phyloP scores from a whole-genome alignment of 2,797 vertebrate species.

The Semaprochilodus insignis region DNA sequence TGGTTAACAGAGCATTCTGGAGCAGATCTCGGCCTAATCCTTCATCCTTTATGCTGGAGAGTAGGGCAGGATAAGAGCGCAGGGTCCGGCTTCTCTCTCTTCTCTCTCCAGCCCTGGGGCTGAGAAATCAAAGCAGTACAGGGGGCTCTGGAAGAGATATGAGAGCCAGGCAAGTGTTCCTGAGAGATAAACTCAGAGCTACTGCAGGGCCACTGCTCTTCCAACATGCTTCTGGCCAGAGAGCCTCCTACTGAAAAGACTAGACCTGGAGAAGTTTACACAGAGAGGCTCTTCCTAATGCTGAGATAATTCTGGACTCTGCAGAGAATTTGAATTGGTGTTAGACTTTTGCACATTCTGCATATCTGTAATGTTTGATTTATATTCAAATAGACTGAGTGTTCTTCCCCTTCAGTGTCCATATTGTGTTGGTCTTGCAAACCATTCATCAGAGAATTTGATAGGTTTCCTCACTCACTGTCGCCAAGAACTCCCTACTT shows the following conservation, averaged over 20 bases:
- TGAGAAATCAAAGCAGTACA: conserved; percentile 44
- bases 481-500: no score
- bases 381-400: no score
- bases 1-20: conserved; percentile 38
- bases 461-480: no score
- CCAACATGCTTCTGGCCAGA: conserved; percentile 51
- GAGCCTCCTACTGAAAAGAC: conserved; percentile 23
- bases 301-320: conserved; percentile 33
- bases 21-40: conserved; percentile 45
- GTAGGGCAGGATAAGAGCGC: conserved; percentile 31
- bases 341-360: no score
- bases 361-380: no score
- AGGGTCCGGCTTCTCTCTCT: conserved; percentile 49
- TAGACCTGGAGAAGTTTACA: conserved; percentile 35
- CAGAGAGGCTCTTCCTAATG: conserved; percentile 7
- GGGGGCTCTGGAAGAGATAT: conserved; percentile 51
- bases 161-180: conserved; percentile 65
- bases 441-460: no score
- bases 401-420: no score
- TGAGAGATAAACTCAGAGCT: conserved; percentile 69
- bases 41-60: conserved; percentile 46
- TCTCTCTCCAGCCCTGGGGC: conserved; percentile 31
- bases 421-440: no score
- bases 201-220: conserved; percentile 52
- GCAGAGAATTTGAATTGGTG: neutral